Evolutionary conservation across 2,113 vertebrate species (phyloP), one percentile per base, ranked within the genome.

Genomic region (Spea multiplicata): DNA sequence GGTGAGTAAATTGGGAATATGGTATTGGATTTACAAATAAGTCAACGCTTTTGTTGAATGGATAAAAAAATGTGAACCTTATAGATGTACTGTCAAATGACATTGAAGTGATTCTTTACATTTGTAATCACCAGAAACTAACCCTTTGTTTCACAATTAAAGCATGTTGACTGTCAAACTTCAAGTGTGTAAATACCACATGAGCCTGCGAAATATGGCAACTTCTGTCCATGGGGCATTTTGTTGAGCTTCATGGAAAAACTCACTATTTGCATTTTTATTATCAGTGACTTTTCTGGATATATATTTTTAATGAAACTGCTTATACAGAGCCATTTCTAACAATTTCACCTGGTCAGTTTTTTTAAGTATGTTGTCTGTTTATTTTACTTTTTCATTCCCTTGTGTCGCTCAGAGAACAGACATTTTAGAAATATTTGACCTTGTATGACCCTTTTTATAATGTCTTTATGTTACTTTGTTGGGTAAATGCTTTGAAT

Each of bases 41-140:
- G 55, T 10, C 55, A 13, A 59, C 14, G 55, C 12, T 47, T 68
- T 68, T 10, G 10, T 45, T 47, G 66, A 46, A 47, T 14, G 44
- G 66, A 10, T 68, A 10, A 44, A 68, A 64, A 46, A 68, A 68
- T 68, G 44, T 68, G 66, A 14, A 68, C 44, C 47, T 68, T 47
- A 68, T 68, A 30, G 12, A 46, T 68, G 14, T 68, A 10, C 66
- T 68, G 66, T 68, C 66, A 48, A 5, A 68, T n/a, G 44, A 45
- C 66, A 68, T 68, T 68, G 66, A 10, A 6, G 14, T 68, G 66
- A 68, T 68, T 6, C 13, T 68, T 14, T 68, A 44, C 66, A 68
- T 48, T 68, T 48, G 44, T n/a, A 12, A 68, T 68, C 44, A 1
- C 44, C 66, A 66, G 8, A 67, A 67, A 67, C 12, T 46, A 10